phyloP scores from a whole-genome alignment of 1,140 invertebrate genomes.

The Camponotus floridanus region DNA sequence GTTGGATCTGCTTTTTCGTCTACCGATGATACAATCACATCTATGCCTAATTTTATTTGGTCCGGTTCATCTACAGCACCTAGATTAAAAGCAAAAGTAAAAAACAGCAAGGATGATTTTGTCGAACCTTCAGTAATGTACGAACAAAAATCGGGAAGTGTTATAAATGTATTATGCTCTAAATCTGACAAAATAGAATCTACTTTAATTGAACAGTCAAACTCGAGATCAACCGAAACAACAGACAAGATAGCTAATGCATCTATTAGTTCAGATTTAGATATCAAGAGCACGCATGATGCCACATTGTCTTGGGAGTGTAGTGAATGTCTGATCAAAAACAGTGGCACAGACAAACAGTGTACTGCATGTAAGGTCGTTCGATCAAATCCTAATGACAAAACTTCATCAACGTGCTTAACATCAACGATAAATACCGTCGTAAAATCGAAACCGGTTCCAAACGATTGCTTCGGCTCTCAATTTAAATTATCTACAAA shows the following conservation, averaged over 20 bases:
- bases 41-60: slow-evolving; percentile 80
- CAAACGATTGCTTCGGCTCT: slow-evolving; percentile 83
- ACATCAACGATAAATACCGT: slow-evolving; percentile 13
- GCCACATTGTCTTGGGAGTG: slow-evolving; percentile 85
- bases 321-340: slow-evolving; percentile 83
- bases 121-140: slow-evolving; percentile 47
- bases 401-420: slow-evolving; percentile 29
- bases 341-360: slow-evolving; percentile 74
- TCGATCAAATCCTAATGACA: slow-evolving; percentile 62
- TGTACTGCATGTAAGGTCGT: slow-evolving; percentile 82
- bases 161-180: slow-evolving; percentile 77
- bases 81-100: slow-evolving; percentile 78
- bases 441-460: slow-evolving; percentile 29
- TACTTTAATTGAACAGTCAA: slow-evolving; percentile 19
- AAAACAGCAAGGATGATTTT: slow-evolving; percentile 62
- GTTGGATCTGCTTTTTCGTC: slow-evolving; percentile 58
- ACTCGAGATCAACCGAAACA: background rate
- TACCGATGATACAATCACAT: slow-evolving; percentile 6
- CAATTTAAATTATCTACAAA: slow-evolving; percentile 86
- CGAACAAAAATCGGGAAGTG: slow-evolving; percentile 79
- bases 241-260: slow-evolving; percentile 28
- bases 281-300: background rate
- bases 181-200: slow-evolving; percentile 33
- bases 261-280: too few species aligned
- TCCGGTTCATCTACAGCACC: slow-evolving; percentile 75